These are phyloP conservation scores for Kryptopterus vitreolus DNA, from an alignment of 2,797 vertebrate genomes.

Conservation along the genomic window DNA sequence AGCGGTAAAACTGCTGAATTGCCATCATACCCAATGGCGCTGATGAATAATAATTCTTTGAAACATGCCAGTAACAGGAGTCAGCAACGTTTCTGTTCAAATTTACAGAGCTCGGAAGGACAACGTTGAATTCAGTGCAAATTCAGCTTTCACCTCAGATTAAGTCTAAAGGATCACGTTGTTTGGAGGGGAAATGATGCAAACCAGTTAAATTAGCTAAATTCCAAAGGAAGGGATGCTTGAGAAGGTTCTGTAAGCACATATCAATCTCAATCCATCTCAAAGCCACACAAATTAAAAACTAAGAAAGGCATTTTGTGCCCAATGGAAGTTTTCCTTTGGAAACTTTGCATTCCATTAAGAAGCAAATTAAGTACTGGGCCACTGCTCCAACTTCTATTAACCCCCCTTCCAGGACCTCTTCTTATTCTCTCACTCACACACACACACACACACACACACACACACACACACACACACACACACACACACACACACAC, in stretches of 20 bases:
- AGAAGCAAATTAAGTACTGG: constrained; percentile 74
- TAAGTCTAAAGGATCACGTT: constrained; percentile 66
- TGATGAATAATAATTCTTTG: not conserved
- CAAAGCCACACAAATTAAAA: constrained; percentile 66
- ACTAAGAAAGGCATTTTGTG: constrained; percentile 74
- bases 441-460: constrained; percentile 33
- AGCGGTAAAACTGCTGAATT: not conserved
- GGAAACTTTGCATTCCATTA: constrained; percentile 76
- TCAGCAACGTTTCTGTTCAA: not conserved
- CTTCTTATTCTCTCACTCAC: constrained; percentile 38
- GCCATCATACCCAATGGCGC: not conserved
- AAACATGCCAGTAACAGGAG: not conserved
- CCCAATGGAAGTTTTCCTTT: constrained; percentile 78
- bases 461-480: constrained; percentile 35
- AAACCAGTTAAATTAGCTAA: constrained; percentile 66
- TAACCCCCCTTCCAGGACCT: constrained; percentile 44
- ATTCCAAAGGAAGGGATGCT: constrained; percentile 60
- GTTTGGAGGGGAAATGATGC: constrained; percentile 70
- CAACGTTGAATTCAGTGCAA: constrained; percentile 24
- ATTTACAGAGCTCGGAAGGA: constrained; percentile 17
- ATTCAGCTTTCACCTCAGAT: constrained; percentile 49
- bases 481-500: constrained; percentile 35
- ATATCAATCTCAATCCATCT: constrained; percentile 76
- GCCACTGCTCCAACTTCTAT: constrained; percentile 63
- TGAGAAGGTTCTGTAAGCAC: constrained; percentile 65